Evolutionary conservation across 2,797 vertebrate species (phyloP).

Genomic region (Sternarchorhynchus goeldii): DNA sequence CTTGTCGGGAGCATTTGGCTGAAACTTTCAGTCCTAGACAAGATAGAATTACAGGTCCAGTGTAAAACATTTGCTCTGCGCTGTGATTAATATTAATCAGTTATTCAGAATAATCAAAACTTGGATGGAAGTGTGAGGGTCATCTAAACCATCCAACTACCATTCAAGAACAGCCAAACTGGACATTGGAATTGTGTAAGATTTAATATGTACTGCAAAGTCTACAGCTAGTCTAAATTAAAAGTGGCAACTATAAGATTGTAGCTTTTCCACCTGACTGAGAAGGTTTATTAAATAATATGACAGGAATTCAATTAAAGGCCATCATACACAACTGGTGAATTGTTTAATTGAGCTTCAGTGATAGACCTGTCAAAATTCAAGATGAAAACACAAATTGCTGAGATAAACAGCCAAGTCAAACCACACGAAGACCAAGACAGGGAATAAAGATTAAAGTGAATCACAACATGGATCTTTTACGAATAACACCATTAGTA

Average conservation of each 20-base stretch:
- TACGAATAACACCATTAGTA: neutral
- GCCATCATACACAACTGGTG: too few species aligned
- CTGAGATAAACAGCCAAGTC: neutral
- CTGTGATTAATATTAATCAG: neutral
- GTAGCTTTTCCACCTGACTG: neutral
- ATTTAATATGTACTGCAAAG: neutral
- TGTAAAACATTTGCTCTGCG: neutral
- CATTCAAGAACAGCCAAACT: slow-evolving; percentile 3
- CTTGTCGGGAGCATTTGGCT: neutral
- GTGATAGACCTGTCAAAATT: neutral
- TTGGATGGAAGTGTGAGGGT: neutral
- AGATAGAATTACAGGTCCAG: neutral
- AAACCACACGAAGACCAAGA: neutral
- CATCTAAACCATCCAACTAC: neutral
- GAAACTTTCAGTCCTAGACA: neutral
- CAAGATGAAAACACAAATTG: neutral
- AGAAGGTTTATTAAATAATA: neutral
- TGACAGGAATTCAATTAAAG: neutral
- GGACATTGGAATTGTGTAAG: neutral
- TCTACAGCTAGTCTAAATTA: slow-evolving; percentile 1
- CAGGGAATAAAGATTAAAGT: neutral
- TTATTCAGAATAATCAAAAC: neutral
- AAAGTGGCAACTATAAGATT: neutral
- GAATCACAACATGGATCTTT: neutral
- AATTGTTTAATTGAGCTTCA: neutral